These are phyloP conservation scores for Drosophila azteca DNA, from an alignment of 1,140 invertebrate species.

Conservation along the genomic window DNA sequence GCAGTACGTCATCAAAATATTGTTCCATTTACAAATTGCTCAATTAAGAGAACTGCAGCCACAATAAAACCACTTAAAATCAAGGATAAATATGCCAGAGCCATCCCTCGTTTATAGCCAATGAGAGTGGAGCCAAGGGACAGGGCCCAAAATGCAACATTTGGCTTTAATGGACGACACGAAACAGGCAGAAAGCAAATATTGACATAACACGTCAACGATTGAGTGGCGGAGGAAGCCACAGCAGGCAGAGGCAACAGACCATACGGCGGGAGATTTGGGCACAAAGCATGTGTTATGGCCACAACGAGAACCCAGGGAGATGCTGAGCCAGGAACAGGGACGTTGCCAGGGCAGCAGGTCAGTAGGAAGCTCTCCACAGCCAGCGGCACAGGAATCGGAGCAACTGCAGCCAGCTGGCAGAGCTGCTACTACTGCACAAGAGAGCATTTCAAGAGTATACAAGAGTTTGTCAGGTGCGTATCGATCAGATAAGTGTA, in stretches of 20 bases:
- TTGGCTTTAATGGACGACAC: neutral
- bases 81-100: conserved; percentile 5
- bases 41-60: conserved; percentile 32
- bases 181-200: conserved; percentile 46
- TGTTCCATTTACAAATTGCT: conserved; percentile 55
- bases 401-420: conserved; percentile 77
- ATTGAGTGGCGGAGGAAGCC: conserved; percentile 36
- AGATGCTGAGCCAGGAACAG: conserved; percentile 13
- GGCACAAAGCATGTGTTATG: conserved; percentile 64
- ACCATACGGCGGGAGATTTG: conserved; percentile 30
- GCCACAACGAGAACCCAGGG: conserved; percentile 51
- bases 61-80: conserved; percentile 14
- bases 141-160: conserved; percentile 27
- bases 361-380: conserved; percentile 48
- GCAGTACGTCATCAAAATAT: conserved; percentile 62
- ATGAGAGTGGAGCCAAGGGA: neutral
- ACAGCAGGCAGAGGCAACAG: conserved; percentile 3
- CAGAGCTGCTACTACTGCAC: conserved; percentile 86
- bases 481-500: conserved; percentile 5
- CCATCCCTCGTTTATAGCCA: neutral
- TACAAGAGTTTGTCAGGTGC: conserved; percentile 85
- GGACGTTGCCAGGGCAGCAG: conserved; percentile 3
- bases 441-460: conserved; percentile 84
- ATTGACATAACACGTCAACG: conserved; percentile 79
- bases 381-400: conserved; percentile 28